These are phyloP conservation scores for Agrotis segetum DNA, from an alignment of 2,888 invertebrate genomes.

Conservation along the genomic window DNA sequence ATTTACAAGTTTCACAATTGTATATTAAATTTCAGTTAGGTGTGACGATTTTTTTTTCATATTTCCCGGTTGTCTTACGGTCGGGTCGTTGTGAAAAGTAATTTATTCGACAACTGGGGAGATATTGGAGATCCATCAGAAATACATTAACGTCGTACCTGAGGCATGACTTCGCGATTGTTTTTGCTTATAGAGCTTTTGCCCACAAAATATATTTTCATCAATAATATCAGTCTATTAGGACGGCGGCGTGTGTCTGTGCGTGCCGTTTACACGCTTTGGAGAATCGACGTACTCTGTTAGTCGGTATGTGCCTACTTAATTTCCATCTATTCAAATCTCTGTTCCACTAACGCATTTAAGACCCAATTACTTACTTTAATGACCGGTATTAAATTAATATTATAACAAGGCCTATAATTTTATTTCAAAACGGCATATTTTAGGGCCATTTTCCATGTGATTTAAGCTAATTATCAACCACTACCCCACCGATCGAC, in stretches of 20 bases:
- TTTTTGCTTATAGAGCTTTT: slow-evolving; percentile 72
- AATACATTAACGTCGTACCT: slow-evolving; percentile 87
- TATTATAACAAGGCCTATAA: slow-evolving; percentile 42
- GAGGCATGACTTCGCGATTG: slow-evolving; percentile 76
- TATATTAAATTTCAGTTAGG: slow-evolving; percentile 41
- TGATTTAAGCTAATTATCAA: slow-evolving; percentile 62
- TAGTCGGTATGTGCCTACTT: not conserved
- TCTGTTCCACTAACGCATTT: slow-evolving; percentile 25
- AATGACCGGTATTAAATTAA: slow-evolving; percentile 41
- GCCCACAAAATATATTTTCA: slow-evolving; percentile 61
- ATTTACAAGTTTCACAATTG: slow-evolving; percentile 38
- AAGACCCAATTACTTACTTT: slow-evolving; percentile 41
- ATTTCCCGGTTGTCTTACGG: slow-evolving; percentile 53
- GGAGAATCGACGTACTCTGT: not conserved
- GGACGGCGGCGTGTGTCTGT: not conserved
- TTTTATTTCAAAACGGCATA: slow-evolving; percentile 46
- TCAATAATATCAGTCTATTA: slow-evolving; percentile 47
- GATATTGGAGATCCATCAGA: slow-evolving; percentile 88
- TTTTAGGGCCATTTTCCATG: slow-evolving; percentile 38
- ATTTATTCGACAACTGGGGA: slow-evolving; percentile 82
- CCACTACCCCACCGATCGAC: slow-evolving; percentile 55
- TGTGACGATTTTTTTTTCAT: slow-evolving; percentile 36
- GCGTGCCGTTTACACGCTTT: slow-evolving; percentile 19
- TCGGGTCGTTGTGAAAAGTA: slow-evolving; percentile 68
- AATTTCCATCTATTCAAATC: slow-evolving; percentile 16